Percentiles rank a stretch among this genome's conserved stretches.
Evolutionary conservation across 2,113 vertebrate species (phyloP).

Genomic region (Taxidea taxus): DNA sequence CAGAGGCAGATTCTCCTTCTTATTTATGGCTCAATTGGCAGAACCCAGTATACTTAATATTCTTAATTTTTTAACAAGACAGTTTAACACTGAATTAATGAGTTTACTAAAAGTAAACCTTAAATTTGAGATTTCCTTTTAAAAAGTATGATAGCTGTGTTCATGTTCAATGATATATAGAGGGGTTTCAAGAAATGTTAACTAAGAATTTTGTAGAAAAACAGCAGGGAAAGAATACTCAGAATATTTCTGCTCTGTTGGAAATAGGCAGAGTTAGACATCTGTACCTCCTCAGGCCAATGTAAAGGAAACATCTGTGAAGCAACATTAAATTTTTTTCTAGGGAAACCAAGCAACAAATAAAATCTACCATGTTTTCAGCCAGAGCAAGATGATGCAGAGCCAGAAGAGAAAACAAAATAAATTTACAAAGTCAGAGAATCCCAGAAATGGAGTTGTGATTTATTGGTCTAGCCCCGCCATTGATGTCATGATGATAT

Average conservation of each 20-base stretch:
- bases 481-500: background rate
- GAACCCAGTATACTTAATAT: background rate
- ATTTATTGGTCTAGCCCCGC: background rate
- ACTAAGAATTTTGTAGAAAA: conserved; percentile 38
- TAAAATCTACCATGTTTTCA: conserved; percentile 20
- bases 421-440: conserved; percentile 4
- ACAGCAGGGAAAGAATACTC: background rate
- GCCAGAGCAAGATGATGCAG: background rate
- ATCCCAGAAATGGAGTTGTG: background rate
- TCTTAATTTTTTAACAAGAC: background rate
- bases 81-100: background rate
- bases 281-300: conserved; percentile 64
- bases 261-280: conserved; percentile 44
- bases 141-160: background rate
- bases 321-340: conserved; percentile 41
- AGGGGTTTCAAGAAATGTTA: conserved; percentile 45
- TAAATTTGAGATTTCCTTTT: background rate
- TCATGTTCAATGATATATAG: background rate
- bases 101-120: background rate
- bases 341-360: conserved; percentile 14
- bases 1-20: background rate
- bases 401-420: conserved; percentile 45
- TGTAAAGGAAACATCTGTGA: conserved; percentile 52
- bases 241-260: background rate
- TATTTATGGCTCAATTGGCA: background rate